Evolutionary conservation across 2,113 vertebrate genomes (phyloP).

Genomic region (Ctenodactylus gundi): DNA sequence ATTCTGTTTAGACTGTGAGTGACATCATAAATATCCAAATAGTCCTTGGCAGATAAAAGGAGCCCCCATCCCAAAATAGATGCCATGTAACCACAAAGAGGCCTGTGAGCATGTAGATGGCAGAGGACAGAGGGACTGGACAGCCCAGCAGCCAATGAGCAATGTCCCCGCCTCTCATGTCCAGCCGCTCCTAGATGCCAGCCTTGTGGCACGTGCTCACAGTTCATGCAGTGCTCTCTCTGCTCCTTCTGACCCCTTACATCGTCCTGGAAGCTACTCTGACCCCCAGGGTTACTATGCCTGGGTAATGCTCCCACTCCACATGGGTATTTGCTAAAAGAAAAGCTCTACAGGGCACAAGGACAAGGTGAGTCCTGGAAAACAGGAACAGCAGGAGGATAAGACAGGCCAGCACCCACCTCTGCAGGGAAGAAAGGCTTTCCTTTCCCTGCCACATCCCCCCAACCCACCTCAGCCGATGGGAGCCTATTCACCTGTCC

Average conservation of each 20-base stretch:
- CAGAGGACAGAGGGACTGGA: not conserved
- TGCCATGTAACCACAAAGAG: no score
- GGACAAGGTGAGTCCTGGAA: no score
- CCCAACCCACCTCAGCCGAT: not conserved
- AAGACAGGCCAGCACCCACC: not conserved
- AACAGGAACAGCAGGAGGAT: not conserved
- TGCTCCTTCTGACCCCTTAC: not conserved
- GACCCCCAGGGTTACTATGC: rapidly evolving
- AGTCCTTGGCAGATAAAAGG: no score
- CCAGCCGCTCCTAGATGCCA: not conserved
- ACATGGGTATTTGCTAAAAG: not conserved
- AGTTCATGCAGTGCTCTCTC: not conserved
- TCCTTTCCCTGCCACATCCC: not conserved
- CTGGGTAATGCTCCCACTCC: not conserved
- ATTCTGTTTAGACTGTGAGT: no score
- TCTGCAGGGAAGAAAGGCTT: not conserved
- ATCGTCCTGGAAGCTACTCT: not conserved
- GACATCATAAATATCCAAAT: no score
- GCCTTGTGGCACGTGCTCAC: rapidly evolving
- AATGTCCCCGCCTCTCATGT: rapidly evolving
- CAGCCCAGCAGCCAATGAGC: not conserved
- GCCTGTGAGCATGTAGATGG: rapidly evolving
- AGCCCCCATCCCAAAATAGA: no score
- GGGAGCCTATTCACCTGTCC: conserved; percentile 63
- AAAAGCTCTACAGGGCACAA: not conserved